Percentiles rank a stretch among this genome's conserved stretches.
Conservation (phyloP, 2,888 invertebrate genomes). For the Allolobophora icterica region DNA sequence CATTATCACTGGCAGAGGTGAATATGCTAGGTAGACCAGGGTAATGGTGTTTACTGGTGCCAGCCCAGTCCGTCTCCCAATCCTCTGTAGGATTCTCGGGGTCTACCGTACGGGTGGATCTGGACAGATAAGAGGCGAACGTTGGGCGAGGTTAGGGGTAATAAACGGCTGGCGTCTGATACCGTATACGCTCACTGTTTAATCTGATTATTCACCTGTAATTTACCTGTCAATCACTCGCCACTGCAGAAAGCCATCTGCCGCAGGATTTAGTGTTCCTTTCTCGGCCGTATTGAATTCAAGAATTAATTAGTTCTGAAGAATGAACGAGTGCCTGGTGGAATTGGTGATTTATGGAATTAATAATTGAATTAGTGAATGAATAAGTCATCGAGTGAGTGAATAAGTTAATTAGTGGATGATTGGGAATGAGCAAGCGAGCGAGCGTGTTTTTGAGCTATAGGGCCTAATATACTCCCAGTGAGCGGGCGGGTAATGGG, state of each 20-base stretch:
- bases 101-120: not conserved
- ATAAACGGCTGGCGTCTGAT: not conserved
- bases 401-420: not conserved
- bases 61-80: not conserved
- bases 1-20: not conserved
- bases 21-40: not conserved
- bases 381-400: not conserved
- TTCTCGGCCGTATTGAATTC: not conserved
- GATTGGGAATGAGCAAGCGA: not conserved
- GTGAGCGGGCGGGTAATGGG: not conserved
- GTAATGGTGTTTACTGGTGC: not conserved
- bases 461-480: no score
- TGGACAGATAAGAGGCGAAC: not conserved
- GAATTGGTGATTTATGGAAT: no score
- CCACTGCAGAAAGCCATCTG: not conserved
- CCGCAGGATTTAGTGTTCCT: not conserved
- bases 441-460: not conserved
- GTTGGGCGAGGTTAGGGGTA: not conserved
- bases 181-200: not conserved
- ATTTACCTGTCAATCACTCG: constrained; percentile 8
- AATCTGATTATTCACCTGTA: not conserved
- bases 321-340: not conserved
- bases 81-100: not conserved
- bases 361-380: no score
- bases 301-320: not conserved